Percentiles rank a stretch among this genome's conserved stretches.
These are phyloP conservation scores for Melinaea menophilus DNA, from an alignment of 2,888 invertebrate species.

Conservation along the genomic window DNA sequence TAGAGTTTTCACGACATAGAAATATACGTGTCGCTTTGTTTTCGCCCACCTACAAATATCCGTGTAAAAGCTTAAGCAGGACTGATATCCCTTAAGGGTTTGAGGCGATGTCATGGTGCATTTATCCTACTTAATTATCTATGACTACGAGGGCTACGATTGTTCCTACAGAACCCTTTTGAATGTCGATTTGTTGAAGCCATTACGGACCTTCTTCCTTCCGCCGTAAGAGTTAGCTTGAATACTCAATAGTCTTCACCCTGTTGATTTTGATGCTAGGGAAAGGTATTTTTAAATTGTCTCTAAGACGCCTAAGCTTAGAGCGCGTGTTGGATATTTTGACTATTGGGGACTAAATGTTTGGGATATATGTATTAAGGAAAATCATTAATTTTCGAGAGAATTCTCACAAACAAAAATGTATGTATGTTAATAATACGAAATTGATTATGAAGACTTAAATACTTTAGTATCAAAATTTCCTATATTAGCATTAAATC, in stretches of 20 bases:
- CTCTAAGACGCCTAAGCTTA: slow-evolving; percentile 18
- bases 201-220: neutral
- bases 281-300: slow-evolving; percentile 22
- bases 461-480: too few species aligned
- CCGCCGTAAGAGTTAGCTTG: slow-evolving; percentile 3
- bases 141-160: slow-evolving; percentile 2
- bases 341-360: neutral
- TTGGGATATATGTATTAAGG: neutral
- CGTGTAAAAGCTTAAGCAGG: slow-evolving; percentile 15
- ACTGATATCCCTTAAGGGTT: slow-evolving; percentile 24
- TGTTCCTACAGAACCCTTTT: slow-evolving; percentile 3
- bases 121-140: slow-evolving; percentile 41
- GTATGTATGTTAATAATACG: neutral
- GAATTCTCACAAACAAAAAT: slow-evolving; percentile 1
- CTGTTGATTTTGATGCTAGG: slow-evolving; percentile 11
- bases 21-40: neutral
- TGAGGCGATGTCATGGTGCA: slow-evolving; percentile 35
- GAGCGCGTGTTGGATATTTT: slow-evolving; percentile 13
- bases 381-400: slow-evolving; percentile 1
- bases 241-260: neutral
- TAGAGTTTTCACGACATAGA: too few species aligned
- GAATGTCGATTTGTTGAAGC: neutral
- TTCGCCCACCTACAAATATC: slow-evolving; percentile 6
- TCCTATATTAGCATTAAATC: too few species aligned
- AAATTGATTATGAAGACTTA: too few species aligned